Conservation (phyloP, 2,888 invertebrate species). For the Lissonota sp. region DNA sequence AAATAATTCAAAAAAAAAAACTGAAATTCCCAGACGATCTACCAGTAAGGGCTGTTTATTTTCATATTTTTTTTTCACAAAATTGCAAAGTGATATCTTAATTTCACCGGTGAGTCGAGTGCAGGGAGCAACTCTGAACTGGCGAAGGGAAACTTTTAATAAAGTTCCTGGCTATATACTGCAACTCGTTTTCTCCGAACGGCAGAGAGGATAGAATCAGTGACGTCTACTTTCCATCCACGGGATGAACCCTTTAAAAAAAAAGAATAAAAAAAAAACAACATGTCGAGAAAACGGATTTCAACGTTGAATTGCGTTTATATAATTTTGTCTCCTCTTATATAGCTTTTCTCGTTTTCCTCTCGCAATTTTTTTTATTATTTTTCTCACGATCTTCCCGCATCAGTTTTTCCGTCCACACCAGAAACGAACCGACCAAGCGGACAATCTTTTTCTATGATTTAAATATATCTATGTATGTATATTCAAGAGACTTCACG, state of each 20-base stretch:
- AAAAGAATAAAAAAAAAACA: neutral
- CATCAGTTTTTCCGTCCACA: slow-evolving; percentile 8
- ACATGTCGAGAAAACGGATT: slow-evolving; percentile 71
- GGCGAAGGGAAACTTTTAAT: slow-evolving; percentile 74
- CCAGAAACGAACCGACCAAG: slow-evolving; percentile 25
- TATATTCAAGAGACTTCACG: neutral
- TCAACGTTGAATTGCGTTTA: slow-evolving; percentile 62
- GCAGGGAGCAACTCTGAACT: slow-evolving; percentile 27
- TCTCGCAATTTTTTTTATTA: slow-evolving; percentile 50
- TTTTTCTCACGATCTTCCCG: slow-evolving; percentile 1
- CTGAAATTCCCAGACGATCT: slow-evolving; percentile 11
- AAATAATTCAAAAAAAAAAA: slow-evolving; percentile 35
- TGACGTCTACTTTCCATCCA: slow-evolving; percentile 14
- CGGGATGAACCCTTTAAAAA: slow-evolving; percentile 70
- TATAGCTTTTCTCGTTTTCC: slow-evolving; percentile 22
- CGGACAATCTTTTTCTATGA: slow-evolving; percentile 16
- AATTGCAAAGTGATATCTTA: slow-evolving; percentile 77
- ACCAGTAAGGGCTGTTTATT: slow-evolving; percentile 48
- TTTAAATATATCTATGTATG: neutral
- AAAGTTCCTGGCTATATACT: slow-evolving; percentile 71
- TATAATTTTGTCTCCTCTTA: slow-evolving; percentile 39
- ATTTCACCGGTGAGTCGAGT: slow-evolving; percentile 71
- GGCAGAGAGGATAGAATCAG: slow-evolving; percentile 5
- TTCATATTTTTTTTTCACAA: slow-evolving; percentile 60
- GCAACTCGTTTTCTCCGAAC: slow-evolving; percentile 24